Percentiles rank a stretch among this genome's conserved stretches.
Evolutionary conservation across 2,888 invertebrate species (phyloP).

Genomic region (Acanthosoma haemorrhoidale): DNA sequence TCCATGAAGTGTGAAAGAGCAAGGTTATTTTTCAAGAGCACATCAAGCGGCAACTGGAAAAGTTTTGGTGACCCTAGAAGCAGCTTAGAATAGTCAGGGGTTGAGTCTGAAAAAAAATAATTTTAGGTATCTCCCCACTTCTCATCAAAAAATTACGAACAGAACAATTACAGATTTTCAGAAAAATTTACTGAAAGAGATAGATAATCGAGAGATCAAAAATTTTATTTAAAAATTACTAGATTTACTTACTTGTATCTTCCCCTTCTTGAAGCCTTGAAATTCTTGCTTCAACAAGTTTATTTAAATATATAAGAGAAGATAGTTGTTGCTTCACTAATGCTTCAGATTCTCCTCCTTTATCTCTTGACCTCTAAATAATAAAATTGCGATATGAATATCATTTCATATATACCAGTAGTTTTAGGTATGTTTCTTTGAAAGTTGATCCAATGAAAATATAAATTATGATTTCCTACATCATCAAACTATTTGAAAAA

Average conservation of each 20-base stretch:
- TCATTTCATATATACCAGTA: too few species aligned
- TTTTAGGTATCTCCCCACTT: neutral
- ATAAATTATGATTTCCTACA: too few species aligned
- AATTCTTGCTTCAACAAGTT: conserved; percentile 64
- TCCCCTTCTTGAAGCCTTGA: conserved; percentile 40
- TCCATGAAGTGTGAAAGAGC: conserved; percentile 73
- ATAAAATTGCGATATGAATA: neutral
- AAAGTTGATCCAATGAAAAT: too few species aligned
- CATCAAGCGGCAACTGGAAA: conserved; percentile 61
- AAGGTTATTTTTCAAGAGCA: conserved; percentile 68
- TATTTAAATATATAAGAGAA: conserved; percentile 72
- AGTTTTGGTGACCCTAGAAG: conserved; percentile 50
- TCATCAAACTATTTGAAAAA: too few species aligned
- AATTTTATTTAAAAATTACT: too few species aligned
- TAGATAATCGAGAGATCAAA: too few species aligned
- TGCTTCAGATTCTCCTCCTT: conserved; percentile 76
- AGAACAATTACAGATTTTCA: neutral
- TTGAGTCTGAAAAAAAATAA: conserved; percentile 37
- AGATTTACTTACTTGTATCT: conserved; percentile 28
- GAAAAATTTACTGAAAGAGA: too few species aligned
- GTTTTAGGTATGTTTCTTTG: too few species aligned
- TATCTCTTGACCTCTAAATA: conserved; percentile 68
- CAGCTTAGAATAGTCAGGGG: conserved; percentile 48
- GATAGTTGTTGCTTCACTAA: conserved; percentile 79
- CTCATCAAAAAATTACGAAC: neutral